phyloP scores from a whole-genome alignment of 2,888 invertebrate genomes.

The Drosophila subsilvestris region DNA sequence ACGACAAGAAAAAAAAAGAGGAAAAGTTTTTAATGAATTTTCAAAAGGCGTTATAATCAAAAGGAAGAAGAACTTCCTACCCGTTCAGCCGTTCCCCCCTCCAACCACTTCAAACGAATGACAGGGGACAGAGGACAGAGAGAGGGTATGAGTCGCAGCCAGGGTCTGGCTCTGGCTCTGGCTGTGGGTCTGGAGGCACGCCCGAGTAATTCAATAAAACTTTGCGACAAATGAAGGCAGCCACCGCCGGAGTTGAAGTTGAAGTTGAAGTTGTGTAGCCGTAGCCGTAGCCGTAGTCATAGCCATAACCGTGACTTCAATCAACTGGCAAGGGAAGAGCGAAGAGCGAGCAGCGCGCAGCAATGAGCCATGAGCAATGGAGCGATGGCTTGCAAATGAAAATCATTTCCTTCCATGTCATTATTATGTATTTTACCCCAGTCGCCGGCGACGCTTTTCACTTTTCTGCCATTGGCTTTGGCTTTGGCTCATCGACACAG shows the following conservation, averaged over 20 bases:
- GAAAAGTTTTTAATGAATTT: constrained; percentile 76
- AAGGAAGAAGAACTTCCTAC: constrained; percentile 27
- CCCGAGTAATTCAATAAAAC: constrained; percentile 80
- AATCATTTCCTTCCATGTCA: constrained; percentile 79
- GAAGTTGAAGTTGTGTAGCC: constrained; percentile 2
- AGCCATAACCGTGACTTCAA: constrained; percentile 38
- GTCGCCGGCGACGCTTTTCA: constrained; percentile 66
- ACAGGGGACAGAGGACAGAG: constrained; percentile 37
- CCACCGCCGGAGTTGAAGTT: constrained; percentile 28
- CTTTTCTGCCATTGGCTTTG: constrained; percentile 53
- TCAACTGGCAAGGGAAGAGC: constrained; percentile 18
- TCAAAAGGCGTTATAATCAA: constrained; percentile 77
- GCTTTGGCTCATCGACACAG: constrained; percentile 39
- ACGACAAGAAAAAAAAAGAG: constrained; percentile 20
- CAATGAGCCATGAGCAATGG: constrained; percentile 44
- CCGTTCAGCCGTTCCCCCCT: constrained; percentile 1
- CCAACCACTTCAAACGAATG: constrained; percentile 27
- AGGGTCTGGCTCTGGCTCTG: background rate
- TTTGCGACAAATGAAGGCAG: constrained; percentile 79
- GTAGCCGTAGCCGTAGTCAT: constrained; percentile 18
- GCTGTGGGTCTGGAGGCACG: constrained; percentile 58
- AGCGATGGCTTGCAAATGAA: constrained; percentile 73
- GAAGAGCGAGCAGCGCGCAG: constrained; percentile 5
- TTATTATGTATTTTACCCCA: constrained; percentile 70
- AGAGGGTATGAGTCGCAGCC: background rate